Evolutionary conservation across 2,888 invertebrate species (phyloP).

Genomic region (Diadromus collaris): DNA sequence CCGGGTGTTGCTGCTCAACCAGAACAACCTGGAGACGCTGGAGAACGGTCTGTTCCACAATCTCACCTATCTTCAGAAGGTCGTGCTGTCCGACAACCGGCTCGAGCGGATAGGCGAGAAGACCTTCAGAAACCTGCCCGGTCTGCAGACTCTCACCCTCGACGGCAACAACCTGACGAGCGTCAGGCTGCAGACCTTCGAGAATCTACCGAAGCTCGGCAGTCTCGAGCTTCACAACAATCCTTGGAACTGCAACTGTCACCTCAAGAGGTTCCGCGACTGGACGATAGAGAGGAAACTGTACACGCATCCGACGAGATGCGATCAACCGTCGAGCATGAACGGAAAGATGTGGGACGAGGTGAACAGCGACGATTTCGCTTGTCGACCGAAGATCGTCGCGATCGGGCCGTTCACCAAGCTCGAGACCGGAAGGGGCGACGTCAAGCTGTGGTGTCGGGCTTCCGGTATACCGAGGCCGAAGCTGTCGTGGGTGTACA

Average conservation of each 20-base stretch:
- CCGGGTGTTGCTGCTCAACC: constrained; percentile 87
- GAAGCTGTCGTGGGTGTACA: constrained; percentile 82
- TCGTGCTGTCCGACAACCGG: constrained; percentile 89
- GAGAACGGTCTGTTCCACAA: constrained; percentile 89
- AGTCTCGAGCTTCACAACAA: constrained; percentile 90
- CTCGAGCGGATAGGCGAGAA: constrained; percentile 86
- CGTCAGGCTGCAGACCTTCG: constrained; percentile 85
- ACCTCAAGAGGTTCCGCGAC: constrained; percentile 89
- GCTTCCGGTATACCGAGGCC: constrained; percentile 90
- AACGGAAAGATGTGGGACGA: constrained; percentile 88
- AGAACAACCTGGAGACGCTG: constrained; percentile 88
- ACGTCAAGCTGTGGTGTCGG: constrained; percentile 86
- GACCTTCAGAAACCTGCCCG: constrained; percentile 87
- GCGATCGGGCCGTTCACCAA: constrained; percentile 80
- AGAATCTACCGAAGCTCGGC: constrained; percentile 85
- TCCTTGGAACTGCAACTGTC: constrained; percentile 95
- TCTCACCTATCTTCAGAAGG: constrained; percentile 87
- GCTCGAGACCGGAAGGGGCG: constrained; percentile 83
- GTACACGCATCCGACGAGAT: constrained; percentile 88
- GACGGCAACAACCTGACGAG: constrained; percentile 88
- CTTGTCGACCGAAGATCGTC: constrained; percentile 89
- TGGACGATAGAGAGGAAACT: constrained; percentile 88
- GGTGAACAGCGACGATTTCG: constrained; percentile 87
- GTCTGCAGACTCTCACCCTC: constrained; percentile 86
- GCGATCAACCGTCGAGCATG: constrained; percentile 86